A percentile compares a stretch with the other conserved stretches of the same genome.
Evolutionary conservation across 30 jellyfish, hydroid and myxozoan species (phyloP).

Genomic region (Hydractinia symbiolongicarpus): DNA sequence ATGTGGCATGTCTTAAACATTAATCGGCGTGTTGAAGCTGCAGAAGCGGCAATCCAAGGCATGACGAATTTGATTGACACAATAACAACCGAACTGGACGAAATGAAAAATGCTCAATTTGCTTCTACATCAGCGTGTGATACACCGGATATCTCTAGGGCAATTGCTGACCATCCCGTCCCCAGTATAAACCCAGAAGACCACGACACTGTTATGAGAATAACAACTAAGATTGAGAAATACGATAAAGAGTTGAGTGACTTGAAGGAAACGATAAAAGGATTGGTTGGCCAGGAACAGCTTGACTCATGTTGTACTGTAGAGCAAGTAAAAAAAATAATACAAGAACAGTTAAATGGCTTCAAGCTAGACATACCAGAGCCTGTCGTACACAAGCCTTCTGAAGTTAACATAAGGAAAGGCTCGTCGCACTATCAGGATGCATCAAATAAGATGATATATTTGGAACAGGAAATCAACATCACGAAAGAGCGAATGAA

Average conservation of each 20-base stretch:
- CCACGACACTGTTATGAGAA: not conserved
- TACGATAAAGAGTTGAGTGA: conserved; percentile 19
- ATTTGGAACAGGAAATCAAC: conserved; percentile 20
- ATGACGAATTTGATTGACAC: conserved; percentile 60
- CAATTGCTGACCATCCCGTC: not conserved
- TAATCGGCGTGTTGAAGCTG: conserved; percentile 78
- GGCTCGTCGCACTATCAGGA: not conserved
- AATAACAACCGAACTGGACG: conserved; percentile 45
- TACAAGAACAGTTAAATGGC: conserved; percentile 33
- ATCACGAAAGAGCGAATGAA: conserved; percentile 1
- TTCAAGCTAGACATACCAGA: not conserved
- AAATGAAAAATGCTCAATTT: conserved; percentile 23
- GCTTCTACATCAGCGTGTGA: not conserved
- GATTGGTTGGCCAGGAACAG: conserved; percentile 31
- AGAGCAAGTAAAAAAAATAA: conserved; percentile 32
- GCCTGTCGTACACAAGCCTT: not conserved
- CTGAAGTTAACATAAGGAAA: not conserved
- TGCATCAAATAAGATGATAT: conserved; percentile 3
- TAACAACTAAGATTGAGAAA: not conserved
- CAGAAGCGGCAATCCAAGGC: conserved; percentile 75
- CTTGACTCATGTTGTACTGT: conserved; percentile 36
- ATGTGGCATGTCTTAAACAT: conserved; percentile 77
- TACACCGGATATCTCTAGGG: not conserved
- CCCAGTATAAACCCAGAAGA: not conserved
- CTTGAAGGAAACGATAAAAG: conserved; percentile 22